Percentiles rank a stretch among this genome's conserved stretches.
Conservation (phyloP, 2,888 invertebrate genomes). For the Caenorhabditis auriculariae region DNA sequence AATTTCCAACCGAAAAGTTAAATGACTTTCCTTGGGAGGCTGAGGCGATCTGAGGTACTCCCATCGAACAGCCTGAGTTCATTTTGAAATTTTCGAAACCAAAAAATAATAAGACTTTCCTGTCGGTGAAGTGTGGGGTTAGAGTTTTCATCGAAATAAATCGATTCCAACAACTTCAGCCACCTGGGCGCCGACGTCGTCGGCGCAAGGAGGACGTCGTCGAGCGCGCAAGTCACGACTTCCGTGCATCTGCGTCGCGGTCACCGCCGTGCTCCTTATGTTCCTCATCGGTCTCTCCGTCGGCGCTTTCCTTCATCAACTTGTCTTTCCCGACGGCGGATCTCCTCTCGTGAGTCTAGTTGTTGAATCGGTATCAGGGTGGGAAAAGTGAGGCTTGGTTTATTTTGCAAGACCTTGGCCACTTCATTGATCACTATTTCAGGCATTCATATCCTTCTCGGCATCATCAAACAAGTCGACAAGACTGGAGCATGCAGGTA, state of each 20-base stretch:
- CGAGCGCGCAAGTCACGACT: background rate
- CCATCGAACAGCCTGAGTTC: no score
- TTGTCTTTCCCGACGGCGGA: conserved; percentile 18
- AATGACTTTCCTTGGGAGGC: no score
- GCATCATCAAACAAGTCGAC: no score
- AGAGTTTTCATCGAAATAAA: background rate
- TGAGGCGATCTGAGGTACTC: no score
- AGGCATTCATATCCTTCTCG: no score
- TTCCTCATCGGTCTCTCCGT: conserved; percentile 34
- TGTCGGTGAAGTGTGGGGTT: background rate
- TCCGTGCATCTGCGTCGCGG: conserved; percentile 6
- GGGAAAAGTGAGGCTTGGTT: background rate
- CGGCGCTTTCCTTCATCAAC: conserved; percentile 36
- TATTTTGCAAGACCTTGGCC: background rate
- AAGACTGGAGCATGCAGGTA: no score
- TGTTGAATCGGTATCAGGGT: background rate
- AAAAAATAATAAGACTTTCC: no score
- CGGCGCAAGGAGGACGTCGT: conserved; percentile 1
- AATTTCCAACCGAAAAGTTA: no score
- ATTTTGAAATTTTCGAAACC: no score
- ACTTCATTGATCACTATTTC: no score
- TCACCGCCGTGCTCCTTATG: conserved; percentile 21
- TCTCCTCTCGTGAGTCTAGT: conserved; percentile 18
- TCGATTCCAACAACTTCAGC: conserved; percentile 1
- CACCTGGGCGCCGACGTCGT: conserved; percentile 9